Percentiles rank a stretch among this genome's conserved stretches.
Evolutionary conservation across 2,888 invertebrate species (phyloP).

Genomic region (Tenodera sinensis): DNA sequence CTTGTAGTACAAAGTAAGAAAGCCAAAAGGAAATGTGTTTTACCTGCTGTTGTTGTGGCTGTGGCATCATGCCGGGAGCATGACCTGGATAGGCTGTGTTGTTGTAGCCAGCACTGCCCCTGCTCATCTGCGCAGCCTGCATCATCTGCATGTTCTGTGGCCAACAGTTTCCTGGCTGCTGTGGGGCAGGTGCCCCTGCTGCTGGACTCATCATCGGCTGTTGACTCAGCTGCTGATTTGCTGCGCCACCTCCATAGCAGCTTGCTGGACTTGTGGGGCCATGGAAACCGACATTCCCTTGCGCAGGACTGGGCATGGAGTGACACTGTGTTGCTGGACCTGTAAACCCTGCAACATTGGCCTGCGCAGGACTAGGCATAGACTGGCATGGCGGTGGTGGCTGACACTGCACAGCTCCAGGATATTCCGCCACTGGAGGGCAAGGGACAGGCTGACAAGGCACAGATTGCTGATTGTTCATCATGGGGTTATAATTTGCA

Average conservation of each 20-base stretch:
- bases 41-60: not conserved
- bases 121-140: conserved; percentile 27
- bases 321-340: conserved; percentile 20
- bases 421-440: not conserved
- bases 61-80: not conserved
- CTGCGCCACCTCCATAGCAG: conserved; percentile 20
- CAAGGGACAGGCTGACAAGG: conserved; percentile 21
- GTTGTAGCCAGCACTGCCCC: not conserved
- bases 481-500: conserved; percentile 26
- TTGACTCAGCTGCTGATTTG: conserved; percentile 20
- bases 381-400: not conserved
- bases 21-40: too few relatives aligned
- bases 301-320: conserved; percentile 37
- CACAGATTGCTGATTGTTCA: conserved; percentile 19
- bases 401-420: conserved; percentile 1
- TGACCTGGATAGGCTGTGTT: not conserved
- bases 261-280: conserved; percentile 22
- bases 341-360: conserved; percentile 33
- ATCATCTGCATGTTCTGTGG: conserved; percentile 16
- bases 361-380: conserved; percentile 37
- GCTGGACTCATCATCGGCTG: conserved; percentile 37
- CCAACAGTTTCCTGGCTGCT: conserved; percentile 10
- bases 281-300: conserved; percentile 35
- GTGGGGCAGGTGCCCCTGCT: conserved; percentile 37
- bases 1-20: too few relatives aligned